Percentiles rank a stretch among this genome's conserved stretches.
These are phyloP conservation scores for Lerista edwardsae DNA, from an alignment of 2,797 vertebrate genomes.

Conservation along the genomic window DNA sequence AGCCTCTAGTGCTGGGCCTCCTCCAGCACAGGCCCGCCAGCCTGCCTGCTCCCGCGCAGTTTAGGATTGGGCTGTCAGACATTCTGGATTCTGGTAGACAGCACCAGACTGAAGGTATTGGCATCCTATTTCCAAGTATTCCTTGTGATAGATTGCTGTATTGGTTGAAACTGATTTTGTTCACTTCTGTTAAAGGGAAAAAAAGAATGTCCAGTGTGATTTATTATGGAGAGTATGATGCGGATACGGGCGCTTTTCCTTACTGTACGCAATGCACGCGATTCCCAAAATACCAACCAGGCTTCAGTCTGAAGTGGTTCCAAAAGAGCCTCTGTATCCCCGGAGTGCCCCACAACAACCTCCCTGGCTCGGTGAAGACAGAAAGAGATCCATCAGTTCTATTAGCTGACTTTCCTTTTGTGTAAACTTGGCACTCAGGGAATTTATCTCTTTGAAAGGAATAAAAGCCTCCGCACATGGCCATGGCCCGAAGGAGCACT, in stretches of 20 bases:
- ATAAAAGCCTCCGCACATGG: slow-evolving; percentile 75
- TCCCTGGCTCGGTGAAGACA: slow-evolving; percentile 58
- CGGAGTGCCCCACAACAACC: slow-evolving; percentile 51
- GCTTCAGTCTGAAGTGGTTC: slow-evolving; percentile 63
- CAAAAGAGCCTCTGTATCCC: slow-evolving; percentile 54
- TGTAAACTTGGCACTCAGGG: slow-evolving; percentile 72
- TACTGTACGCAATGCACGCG: background rate
- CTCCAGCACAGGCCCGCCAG: too few relatives aligned
- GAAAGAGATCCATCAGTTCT: slow-evolving; percentile 70
- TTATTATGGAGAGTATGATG: background rate
- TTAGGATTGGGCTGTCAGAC: too few relatives aligned
- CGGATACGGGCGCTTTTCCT: slow-evolving; percentile 26
- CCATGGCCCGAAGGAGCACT: slow-evolving; percentile 72
- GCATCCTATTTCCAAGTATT: background rate
- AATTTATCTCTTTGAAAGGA: slow-evolving; percentile 70
- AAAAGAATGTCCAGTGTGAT: background rate
- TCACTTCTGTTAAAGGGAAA: background rate
- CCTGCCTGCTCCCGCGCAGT: too few relatives aligned
- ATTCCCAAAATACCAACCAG: slow-evolving; percentile 41
- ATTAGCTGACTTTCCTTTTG: slow-evolving; percentile 73
- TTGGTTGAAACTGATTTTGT: background rate
- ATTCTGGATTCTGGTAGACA: background rate
- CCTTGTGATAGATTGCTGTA: fast-evolving
- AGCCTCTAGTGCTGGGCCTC: too few relatives aligned
- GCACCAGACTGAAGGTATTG: background rate